These are phyloP conservation scores for Micropoecilia bifurca DNA, from an alignment of 2,797 vertebrate genomes.

Conservation along the genomic window DNA sequence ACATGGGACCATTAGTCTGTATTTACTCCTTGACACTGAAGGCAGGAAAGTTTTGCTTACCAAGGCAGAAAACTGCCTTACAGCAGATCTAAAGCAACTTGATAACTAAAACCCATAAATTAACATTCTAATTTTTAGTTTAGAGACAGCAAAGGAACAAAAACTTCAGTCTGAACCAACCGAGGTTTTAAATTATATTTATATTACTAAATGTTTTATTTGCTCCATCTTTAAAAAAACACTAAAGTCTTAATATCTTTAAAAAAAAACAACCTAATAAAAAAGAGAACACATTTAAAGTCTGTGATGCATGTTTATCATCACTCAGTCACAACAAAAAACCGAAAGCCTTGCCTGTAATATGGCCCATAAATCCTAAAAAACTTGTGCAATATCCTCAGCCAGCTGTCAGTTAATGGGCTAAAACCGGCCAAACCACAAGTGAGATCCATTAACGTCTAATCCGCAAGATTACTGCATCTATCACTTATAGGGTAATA, in stretches of 20 bases:
- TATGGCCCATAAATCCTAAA: conserved; percentile 29
- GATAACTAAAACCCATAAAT: background rate
- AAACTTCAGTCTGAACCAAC: background rate
- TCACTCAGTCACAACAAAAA: conserved; percentile 18
- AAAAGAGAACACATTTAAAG: background rate
- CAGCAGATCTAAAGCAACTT: background rate
- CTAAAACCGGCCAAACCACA: conserved; percentile 36
- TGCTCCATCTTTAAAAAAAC: background rate
- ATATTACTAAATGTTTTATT: conserved; percentile 3
- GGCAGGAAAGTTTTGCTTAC: background rate
- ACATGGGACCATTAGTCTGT: background rate
- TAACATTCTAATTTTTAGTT: background rate
- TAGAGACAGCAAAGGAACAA: background rate
- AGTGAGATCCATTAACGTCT: conserved; percentile 41
- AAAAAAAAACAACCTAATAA: background rate
- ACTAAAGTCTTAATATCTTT: background rate
- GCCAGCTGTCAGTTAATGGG: conserved; percentile 25
- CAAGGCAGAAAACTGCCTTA: background rate
- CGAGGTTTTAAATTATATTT: conserved; percentile 1
- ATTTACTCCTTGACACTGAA: background rate
- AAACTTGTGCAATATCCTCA: background rate
- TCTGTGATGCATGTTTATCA: background rate
- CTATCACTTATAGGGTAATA: conserved; percentile 15
- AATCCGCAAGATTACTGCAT: conserved; percentile 36
- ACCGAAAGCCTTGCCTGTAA: conserved; percentile 8